These are phyloP conservation scores for Ridgeia piscesae DNA, from an alignment of 1,140 invertebrate species.

Conservation along the genomic window DNA sequence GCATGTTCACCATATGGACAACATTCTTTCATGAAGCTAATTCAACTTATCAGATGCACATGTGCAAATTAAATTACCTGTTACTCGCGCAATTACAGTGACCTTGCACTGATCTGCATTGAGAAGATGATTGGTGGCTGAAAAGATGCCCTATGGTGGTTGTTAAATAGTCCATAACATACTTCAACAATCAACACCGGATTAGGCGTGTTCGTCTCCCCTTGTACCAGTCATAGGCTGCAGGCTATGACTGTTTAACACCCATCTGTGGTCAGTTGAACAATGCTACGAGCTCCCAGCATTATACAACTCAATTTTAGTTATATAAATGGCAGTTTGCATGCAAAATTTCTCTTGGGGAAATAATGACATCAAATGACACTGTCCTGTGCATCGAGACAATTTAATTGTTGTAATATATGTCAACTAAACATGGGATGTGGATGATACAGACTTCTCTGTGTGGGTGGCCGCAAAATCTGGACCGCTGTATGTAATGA, in stretches of 20 bases:
- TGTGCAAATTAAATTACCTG: not conserved
- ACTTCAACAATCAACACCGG: not conserved
- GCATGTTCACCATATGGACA: not conserved
- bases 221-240: not conserved
- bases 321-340: not conserved
- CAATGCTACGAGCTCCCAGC: not conserved
- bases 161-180: not conserved
- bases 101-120: not conserved
- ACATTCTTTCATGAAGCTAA: not conserved
- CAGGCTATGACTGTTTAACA: not conserved
- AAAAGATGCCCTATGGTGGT: not conserved
- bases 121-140: not conserved
- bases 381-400: not conserved
- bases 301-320: not conserved
- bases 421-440: not conserved
- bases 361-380: not conserved
- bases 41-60: not conserved
- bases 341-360: not conserved
- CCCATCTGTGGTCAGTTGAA: not conserved
- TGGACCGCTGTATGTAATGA: not conserved
- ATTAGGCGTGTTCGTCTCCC: not conserved
- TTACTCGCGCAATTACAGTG: not conserved
- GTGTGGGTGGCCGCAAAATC: not conserved
- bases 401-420: not conserved
- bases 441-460: not conserved